Evolutionary conservation across 1,140 invertebrate species (phyloP), one percentile per base, ranked within the genome.

Genomic region (Spodoptera litura): DNA sequence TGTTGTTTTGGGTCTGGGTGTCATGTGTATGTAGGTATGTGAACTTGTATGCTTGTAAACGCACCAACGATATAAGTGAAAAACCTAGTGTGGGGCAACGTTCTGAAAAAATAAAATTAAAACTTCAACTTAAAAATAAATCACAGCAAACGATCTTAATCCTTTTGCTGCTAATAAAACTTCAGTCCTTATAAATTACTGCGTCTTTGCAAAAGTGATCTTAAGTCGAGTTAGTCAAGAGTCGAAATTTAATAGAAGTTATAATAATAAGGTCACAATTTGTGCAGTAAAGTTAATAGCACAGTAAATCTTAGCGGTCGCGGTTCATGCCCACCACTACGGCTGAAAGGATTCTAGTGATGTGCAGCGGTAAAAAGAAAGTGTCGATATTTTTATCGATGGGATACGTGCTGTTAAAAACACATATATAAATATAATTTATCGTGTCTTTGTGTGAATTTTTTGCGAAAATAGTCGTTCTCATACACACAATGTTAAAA

Each of bases 241-340:
- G 81, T 61, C 77, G 78, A 86, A 44, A 87, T 85, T 83, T 83
- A 85, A 86, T 83, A 84, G 85, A 84, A 88, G 83, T 91, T 88
- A 89, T 92, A 88, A 92, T 92, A 91, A 91, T 91, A 93, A 90
- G 87, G 85, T 85, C 85, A 89, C 85, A 88, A 87, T 91, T 90
- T 89, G 84, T 88, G 89, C 89, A 84, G 84, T 86, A 85, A 87
- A 86, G 83, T 87, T 93, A 93, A 93, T 93, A 91, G 90, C 89
- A 86, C 89, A 88, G 87, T 93, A 93, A 93, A 93, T 93, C 91
- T 93, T 87, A 77, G 80, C 52, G 81, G 91, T 90, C 87, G 81
- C 88, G 89, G 84, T 91, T 82, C 80, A 79, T 85, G 89, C 84
- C 74, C 87, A 83, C 82, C 85, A 85, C 87, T 85, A 87, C 84